Percentiles rank a stretch among this genome's conserved stretches.
Evolutionary conservation across 2,113 vertebrate species (phyloP).

Genomic region (Nothocercus julius): DNA sequence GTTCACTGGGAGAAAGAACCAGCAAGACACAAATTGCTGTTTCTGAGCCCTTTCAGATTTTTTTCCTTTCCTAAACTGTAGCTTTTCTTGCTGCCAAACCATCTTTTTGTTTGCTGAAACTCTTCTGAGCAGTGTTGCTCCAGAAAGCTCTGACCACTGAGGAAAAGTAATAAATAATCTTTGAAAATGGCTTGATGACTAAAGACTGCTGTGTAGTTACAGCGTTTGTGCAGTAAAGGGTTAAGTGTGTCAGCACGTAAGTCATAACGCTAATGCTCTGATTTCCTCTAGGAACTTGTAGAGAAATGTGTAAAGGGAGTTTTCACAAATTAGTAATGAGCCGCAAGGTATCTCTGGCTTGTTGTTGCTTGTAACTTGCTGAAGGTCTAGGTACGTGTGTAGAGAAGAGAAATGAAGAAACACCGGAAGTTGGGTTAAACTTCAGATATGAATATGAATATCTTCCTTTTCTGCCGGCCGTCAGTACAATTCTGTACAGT

Average conservation of each 20-base stretch:
- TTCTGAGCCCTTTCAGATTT: background rate
- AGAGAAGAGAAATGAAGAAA: background rate
- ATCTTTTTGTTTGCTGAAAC: background rate
- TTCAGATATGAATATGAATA: background rate
- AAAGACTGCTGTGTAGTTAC: background rate
- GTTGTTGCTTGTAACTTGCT: background rate
- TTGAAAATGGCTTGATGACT: background rate
- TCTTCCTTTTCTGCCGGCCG: background rate
- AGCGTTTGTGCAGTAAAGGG: background rate
- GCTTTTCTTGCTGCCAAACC: background rate
- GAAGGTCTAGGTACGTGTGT: background rate
- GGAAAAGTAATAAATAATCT: background rate
- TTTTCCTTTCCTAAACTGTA: background rate
- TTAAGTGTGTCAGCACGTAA: background rate
- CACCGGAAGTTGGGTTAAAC: fast-evolving
- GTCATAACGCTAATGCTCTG: background rate
- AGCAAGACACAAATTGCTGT: background rate
- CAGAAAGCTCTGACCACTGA: background rate
- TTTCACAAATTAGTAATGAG: background rate
- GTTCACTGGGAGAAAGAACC: background rate
- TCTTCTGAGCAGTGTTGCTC: fast-evolving
- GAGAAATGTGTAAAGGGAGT: background rate
- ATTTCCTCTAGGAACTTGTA: background rate
- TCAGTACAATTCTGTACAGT: fast-evolving
- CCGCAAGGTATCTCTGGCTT: background rate